These are phyloP conservation scores for Bruchidius siliquastri DNA, from an alignment of 2,888 invertebrate genomes.

Conservation along the genomic window DNA sequence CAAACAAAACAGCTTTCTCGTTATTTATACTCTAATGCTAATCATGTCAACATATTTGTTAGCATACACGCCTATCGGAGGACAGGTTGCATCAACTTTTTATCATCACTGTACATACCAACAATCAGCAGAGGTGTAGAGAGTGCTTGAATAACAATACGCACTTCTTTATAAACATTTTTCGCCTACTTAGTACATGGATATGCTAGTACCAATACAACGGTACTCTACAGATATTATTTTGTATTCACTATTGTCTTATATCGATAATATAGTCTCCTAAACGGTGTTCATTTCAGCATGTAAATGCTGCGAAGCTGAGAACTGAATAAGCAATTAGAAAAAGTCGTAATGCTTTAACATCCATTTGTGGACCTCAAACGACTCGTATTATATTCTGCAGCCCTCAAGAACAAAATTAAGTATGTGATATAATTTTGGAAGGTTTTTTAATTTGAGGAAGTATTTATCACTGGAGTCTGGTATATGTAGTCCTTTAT, in stretches of 20 bases:
- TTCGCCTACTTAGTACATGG: slow-evolving; percentile 18
- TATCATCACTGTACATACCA: not conserved
- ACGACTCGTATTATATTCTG: too few relatives aligned
- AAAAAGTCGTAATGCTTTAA: not conserved
- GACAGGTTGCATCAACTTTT: not conserved
- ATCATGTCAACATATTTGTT: not conserved
- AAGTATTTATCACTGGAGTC: too few relatives aligned
- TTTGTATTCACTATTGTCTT: slow-evolving; percentile 16
- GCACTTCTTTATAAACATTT: slow-evolving; percentile 8
- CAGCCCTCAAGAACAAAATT: too few relatives aligned
- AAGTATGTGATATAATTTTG: too few relatives aligned
- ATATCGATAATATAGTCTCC: slow-evolving; percentile 3
- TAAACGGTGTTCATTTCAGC: not conserved
- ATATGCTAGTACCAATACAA: slow-evolving; percentile 7
- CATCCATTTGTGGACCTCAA: not conserved
- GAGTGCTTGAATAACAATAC: not conserved
- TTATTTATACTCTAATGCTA: not conserved
- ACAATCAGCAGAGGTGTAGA: not conserved
- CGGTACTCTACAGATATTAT: slow-evolving; percentile 13
- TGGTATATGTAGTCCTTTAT: too few relatives aligned
- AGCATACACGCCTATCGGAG: not conserved
- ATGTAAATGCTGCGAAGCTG: not conserved
- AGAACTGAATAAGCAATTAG: not conserved
- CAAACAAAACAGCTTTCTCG: not conserved
- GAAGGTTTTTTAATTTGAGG: too few relatives aligned